Evolutionary conservation across 2,797 vertebrate species (phyloP).

Genomic region (Dryobates pubescens): DNA sequence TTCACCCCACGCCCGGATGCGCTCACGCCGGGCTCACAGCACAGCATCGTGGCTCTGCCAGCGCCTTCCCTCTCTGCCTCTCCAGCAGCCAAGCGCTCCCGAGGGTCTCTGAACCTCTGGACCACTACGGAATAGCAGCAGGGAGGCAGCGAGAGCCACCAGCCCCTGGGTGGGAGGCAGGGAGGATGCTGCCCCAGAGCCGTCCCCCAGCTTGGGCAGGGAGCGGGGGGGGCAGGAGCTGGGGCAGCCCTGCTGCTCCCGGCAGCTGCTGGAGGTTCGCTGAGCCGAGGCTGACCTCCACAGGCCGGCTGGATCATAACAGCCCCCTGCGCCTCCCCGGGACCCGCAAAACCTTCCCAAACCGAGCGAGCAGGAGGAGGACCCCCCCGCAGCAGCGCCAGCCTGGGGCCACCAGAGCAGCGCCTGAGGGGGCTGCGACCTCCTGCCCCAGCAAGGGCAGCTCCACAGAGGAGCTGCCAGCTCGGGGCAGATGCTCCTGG

Average conservation of each 20-base stretch:
- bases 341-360: rapidly evolving
- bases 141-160: neutral
- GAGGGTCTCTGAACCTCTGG: neutral
- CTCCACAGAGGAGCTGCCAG: neutral
- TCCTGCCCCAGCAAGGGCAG: rapidly evolving
- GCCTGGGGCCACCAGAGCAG: rapidly evolving
- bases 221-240: neutral
- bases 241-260: neutral
- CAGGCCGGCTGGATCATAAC: slow-evolving; percentile 2
- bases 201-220: neutral
- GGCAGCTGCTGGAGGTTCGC: neutral
- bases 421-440: rapidly evolving
- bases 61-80: neutral
- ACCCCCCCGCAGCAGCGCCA: neutral
- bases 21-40: no score
- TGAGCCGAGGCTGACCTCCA: slow-evolving; percentile 60
- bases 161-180: neutral
- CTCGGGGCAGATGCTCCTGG: neutral
- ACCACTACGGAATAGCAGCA: rapidly evolving
- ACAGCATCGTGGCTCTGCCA: rapidly evolving
- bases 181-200: rapidly evolving
- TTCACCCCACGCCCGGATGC: rapidly evolving
- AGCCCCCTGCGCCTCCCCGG: neutral
- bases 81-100: neutral
- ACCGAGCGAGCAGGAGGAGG: rapidly evolving